phyloP scores from a whole-genome alignment of 2,113 vertebrate genomes.

The Arizona elegans region DNA sequence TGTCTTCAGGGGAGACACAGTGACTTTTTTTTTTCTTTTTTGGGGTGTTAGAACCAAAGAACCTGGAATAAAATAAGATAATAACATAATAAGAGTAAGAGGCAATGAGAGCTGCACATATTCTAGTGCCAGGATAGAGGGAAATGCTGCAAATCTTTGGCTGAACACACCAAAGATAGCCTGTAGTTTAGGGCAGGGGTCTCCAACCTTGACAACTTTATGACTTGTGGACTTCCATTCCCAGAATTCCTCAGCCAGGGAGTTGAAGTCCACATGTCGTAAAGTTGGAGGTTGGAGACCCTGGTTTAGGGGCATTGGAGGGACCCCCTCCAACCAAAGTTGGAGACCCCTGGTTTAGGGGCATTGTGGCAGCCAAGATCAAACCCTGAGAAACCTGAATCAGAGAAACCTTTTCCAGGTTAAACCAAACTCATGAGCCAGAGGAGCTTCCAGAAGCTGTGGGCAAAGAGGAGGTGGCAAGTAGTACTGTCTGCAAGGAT shows the following conservation, averaged over 20 bases:
- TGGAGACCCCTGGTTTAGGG: not conserved
- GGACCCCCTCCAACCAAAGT: too few relatives aligned
- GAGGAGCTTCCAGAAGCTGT: not conserved
- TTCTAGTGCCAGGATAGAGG: not conserved
- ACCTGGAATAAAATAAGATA: not conserved
- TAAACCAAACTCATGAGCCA: not conserved
- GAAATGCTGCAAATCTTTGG: not conserved
- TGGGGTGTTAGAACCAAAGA: not conserved
- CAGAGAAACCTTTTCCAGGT: not conserved
- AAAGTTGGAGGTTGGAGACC: too few relatives aligned
- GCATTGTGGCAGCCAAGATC: not conserved
- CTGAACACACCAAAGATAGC: not conserved
- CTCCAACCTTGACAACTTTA: too few relatives aligned
- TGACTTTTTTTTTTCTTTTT: not conserved
- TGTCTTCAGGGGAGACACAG: not conserved
- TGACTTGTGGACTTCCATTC: too few relatives aligned
- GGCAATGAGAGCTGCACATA: not conserved
- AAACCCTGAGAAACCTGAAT: not conserved
- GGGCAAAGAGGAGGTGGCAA: not conserved
- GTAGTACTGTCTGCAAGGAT: not conserved
- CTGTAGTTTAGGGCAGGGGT: not conserved
- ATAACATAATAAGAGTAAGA: not conserved
- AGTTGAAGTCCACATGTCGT: too few relatives aligned
- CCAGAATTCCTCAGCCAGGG: too few relatives aligned
- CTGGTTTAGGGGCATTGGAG: too few relatives aligned